Conservation (phyloP, 2,888 invertebrate genomes). For the Melinaea menophilus region DNA sequence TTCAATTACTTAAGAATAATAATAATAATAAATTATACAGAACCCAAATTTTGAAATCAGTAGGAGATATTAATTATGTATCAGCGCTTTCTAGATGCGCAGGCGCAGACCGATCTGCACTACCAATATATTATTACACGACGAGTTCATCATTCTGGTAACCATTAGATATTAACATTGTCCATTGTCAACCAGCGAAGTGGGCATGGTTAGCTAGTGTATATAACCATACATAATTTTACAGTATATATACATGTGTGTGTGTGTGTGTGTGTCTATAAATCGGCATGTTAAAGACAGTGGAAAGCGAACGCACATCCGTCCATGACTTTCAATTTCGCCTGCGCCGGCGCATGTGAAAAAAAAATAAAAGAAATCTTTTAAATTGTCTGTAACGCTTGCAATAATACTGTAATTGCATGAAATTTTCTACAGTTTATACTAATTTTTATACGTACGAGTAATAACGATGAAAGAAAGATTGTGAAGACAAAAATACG, state of each 20-base stretch:
- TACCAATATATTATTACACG: background rate
- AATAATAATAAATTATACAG: background rate
- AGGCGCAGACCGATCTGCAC: background rate
- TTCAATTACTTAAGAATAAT: too few relatives aligned
- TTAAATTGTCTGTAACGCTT: slow-evolving; percentile 28
- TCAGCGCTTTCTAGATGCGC: background rate
- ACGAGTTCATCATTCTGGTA: background rate
- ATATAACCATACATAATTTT: too few relatives aligned
- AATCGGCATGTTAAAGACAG: slow-evolving; percentile 6
- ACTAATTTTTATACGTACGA: slow-evolving; percentile 13
- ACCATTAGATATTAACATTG: background rate
- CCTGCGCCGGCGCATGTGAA: slow-evolving; percentile 34
- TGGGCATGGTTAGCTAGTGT: too few relatives aligned
- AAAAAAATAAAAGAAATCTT: slow-evolving; percentile 23
- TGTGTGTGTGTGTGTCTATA: background rate
- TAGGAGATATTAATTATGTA: background rate
- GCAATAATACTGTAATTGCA: slow-evolving; percentile 28
- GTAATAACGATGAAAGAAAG: slow-evolving; percentile 1
- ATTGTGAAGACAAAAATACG: slow-evolving; percentile 10
- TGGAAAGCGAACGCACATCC: slow-evolving; percentile 41
- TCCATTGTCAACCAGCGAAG: too few relatives aligned
- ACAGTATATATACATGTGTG: too few relatives aligned
- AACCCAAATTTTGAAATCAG: background rate
- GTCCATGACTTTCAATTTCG: slow-evolving; percentile 42
- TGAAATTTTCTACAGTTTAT: slow-evolving; percentile 21